Evolutionary conservation across 2,113 vertebrate genomes (phyloP).

Genomic region (Hippocampus guttulatus): DNA sequence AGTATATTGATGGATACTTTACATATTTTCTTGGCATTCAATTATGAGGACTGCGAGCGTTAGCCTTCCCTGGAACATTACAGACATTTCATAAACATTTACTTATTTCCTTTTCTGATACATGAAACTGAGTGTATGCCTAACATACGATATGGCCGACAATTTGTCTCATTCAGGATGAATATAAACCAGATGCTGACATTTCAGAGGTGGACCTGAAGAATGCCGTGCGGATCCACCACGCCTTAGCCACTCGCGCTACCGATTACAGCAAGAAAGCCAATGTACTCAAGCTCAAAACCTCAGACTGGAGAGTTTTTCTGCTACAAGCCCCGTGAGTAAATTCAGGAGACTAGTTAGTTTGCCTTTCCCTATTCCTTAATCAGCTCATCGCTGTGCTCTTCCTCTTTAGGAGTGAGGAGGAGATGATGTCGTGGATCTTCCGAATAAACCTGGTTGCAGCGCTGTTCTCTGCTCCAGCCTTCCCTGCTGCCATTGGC

Average conservation of each 20-base stretch:
- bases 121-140: not conserved
- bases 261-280: slow-evolving; percentile 95
- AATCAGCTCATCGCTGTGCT: not conserved
- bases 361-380: not conserved
- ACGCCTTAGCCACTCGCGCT: slow-evolving; percentile 88
- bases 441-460: slow-evolving; percentile 93
- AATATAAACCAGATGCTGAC: slow-evolving; percentile 92
- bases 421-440: slow-evolving; percentile 98
- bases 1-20: not conserved
- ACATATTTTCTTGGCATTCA: not conserved
- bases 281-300: slow-evolving; percentile 93
- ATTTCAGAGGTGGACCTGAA: slow-evolving; percentile 94
- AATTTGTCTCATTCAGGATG: slow-evolving; percentile 73
- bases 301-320: slow-evolving; percentile 96
- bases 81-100: not conserved
- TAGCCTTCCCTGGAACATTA: not conserved
- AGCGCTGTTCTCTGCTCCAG: slow-evolving; percentile 91
- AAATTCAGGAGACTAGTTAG: not conserved
- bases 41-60: not conserved
- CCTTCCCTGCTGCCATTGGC: slow-evolving; percentile 93
- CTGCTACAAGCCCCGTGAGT: slow-evolving; percentile 94
- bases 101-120: not conserved
- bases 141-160: not conserved
- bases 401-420: slow-evolving; percentile 78
- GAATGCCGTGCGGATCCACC: slow-evolving; percentile 91